phyloP scores from a whole-genome alignment of 2,797 vertebrate genomes.

The Cirrhinus mrigala region DNA sequence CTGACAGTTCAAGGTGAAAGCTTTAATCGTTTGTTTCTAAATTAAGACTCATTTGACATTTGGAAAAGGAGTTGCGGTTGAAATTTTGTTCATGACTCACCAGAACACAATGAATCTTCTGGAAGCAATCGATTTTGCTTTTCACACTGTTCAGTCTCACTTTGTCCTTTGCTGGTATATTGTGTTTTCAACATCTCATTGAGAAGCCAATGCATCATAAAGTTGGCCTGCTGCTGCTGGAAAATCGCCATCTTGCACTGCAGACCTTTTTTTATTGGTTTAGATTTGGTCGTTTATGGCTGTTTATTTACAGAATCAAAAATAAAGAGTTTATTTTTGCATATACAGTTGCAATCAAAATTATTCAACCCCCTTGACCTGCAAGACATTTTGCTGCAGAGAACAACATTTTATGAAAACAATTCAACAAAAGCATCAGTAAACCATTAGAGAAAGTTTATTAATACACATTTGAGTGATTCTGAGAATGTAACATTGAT shows the following conservation, averaged over 20 bases:
- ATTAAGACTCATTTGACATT: constrained; percentile 23
- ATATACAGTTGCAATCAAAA: no score
- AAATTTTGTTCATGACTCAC: constrained; percentile 11
- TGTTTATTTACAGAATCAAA: background rate
- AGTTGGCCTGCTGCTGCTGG: background rate
- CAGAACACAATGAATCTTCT: background rate
- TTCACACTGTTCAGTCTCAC: background rate
- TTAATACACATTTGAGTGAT: no score
- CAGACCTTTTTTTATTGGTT: background rate
- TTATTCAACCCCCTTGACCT: no score
- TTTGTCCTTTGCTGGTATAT: background rate
- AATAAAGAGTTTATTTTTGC: background rate
- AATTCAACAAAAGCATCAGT: no score
- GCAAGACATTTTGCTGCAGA: no score
- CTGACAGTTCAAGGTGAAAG: background rate
- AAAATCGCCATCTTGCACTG: background rate
- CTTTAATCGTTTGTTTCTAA: background rate
- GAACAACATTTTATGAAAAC: no score
- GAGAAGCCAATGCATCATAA: background rate
- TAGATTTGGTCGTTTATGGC: background rate
- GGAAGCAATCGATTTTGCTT: background rate
- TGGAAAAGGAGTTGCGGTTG: background rate
- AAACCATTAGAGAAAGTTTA: no score
- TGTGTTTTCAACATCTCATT: background rate
- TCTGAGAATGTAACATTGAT: no score